Evolutionary conservation across 2,888 invertebrate genomes (phyloP).

Genomic region (Neoitamus cyanurus): DNA sequence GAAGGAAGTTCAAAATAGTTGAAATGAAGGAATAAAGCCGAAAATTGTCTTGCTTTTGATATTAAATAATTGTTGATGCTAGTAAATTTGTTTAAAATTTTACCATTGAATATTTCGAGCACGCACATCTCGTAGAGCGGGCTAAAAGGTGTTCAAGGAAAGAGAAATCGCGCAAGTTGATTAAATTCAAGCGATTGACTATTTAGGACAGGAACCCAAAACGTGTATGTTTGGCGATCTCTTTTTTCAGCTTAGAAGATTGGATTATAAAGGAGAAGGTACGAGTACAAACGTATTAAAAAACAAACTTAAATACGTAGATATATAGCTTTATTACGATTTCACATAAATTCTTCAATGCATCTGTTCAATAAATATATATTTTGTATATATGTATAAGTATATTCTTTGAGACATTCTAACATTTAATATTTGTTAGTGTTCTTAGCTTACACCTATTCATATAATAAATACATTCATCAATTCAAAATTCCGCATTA

Average conservation of each 20-base stretch:
- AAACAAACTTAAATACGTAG: background rate
- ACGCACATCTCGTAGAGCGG: too few species aligned
- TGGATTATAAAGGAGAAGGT: too few species aligned
- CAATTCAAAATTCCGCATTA: background rate
- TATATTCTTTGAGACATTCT: conserved; percentile 25
- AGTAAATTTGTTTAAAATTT: background rate
- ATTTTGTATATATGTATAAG: conserved; percentile 9
- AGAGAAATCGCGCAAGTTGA: too few species aligned
- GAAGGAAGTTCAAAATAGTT: background rate
- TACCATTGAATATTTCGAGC: background rate
- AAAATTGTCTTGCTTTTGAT: background rate
- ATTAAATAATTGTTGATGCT: background rate
- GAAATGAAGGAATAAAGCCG: background rate
- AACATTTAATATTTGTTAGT: conserved; percentile 19
- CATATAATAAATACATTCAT: background rate
- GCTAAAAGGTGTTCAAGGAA: too few species aligned
- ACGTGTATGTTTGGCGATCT: too few species aligned
- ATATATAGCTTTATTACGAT: conserved; percentile 35
- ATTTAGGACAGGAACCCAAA: too few species aligned
- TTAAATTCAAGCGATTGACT: too few species aligned
- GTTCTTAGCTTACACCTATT: background rate
- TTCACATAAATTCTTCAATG: conserved; percentile 33
- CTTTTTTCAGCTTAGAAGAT: too few species aligned
- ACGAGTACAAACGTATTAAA: background rate
- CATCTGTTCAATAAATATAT: conserved; percentile 36